A percentile compares a stretch with the other conserved stretches of the same genome.
Conservation (phyloP, 2,113 vertebrate genomes). For the Oryzias woworae region DNA sequence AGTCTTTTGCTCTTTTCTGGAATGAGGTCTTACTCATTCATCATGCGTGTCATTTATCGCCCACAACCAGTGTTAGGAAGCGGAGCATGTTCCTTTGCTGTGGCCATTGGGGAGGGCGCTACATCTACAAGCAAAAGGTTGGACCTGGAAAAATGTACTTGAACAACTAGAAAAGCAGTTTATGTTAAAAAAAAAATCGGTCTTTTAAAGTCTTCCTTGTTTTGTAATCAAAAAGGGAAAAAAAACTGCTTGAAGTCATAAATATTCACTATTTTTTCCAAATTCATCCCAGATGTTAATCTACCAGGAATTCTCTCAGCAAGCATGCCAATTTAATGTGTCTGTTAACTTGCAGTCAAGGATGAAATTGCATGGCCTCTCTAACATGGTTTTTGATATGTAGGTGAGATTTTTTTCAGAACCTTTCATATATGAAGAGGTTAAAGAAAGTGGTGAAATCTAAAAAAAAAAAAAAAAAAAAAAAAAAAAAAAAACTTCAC, state of each 20-base stretch:
- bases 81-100: conserved; percentile 61
- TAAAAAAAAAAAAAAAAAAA: too few relatives aligned
- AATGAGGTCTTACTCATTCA: conserved; percentile 5
- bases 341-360: conserved; percentile 5
- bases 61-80: conserved; percentile 22
- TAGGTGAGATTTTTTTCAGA: background rate
- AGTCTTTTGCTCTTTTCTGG: conserved; percentile 3
- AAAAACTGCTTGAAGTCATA: too few relatives aligned
- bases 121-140: conserved; percentile 78
- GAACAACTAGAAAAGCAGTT: conserved; percentile 13
- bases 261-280: background rate
- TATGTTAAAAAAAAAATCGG: conserved; percentile 12
- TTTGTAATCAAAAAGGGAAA: background rate
- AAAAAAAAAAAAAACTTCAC: conserved; percentile 9
- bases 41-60: conserved; percentile 1
- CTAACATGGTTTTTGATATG: conserved; percentile 19
- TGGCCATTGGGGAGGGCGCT: conserved; percentile 78
- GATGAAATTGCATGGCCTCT: conserved; percentile 17
- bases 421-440: conserved; percentile 6
- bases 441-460: conserved; percentile 31
- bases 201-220: background rate
- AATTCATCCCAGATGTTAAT: conserved; percentile 19
- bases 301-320: conserved; percentile 15
- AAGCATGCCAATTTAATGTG: background rate
- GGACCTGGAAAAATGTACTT: conserved; percentile 51